phyloP scores from a whole-genome alignment of 2,797 vertebrate genomes.

The Spinibarbus caldwelli region DNA sequence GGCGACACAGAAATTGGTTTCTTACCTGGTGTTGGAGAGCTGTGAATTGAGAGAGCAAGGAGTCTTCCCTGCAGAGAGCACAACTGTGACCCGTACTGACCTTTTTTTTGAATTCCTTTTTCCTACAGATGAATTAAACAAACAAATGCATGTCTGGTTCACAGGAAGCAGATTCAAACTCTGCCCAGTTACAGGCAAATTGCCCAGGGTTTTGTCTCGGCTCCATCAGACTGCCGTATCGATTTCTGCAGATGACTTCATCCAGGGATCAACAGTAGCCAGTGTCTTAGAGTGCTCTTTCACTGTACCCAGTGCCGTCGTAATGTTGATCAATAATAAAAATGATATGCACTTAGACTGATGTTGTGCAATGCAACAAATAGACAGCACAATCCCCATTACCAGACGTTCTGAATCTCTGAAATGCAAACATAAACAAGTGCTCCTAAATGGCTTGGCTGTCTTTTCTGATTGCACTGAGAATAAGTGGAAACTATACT shows the following conservation, averaged over 20 bases:
- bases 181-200: slow-evolving; percentile 17
- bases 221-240: slow-evolving; percentile 42
- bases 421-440: slow-evolving; percentile 43
- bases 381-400: slow-evolving; percentile 22
- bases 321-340: slow-evolving; percentile 53
- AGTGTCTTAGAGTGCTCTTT: slow-evolving; percentile 40
- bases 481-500: slow-evolving; percentile 1
- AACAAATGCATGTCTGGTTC: slow-evolving; percentile 45
- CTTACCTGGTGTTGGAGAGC: slow-evolving; percentile 50
- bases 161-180: slow-evolving; percentile 15
- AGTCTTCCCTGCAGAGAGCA: slow-evolving; percentile 44
- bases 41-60: slow-evolving; percentile 50
- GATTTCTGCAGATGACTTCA: slow-evolving; percentile 56
- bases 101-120: slow-evolving; percentile 32
- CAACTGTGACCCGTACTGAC: slow-evolving; percentile 42
- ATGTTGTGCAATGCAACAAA: slow-evolving; percentile 25
- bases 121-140: slow-evolving; percentile 36
- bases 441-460: slow-evolving; percentile 17
- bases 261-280: slow-evolving; percentile 44
- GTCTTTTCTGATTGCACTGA: slow-evolving; percentile 22
- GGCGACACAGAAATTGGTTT: slow-evolving; percentile 59
- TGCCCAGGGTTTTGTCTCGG: slow-evolving; percentile 33
- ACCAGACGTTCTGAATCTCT: not conserved
- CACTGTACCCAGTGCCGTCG: slow-evolving; percentile 30
- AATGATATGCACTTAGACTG: slow-evolving; percentile 46